phyloP scores from a whole-genome alignment of 2,888 invertebrate species.

The Cacoxenus indagator region DNA sequence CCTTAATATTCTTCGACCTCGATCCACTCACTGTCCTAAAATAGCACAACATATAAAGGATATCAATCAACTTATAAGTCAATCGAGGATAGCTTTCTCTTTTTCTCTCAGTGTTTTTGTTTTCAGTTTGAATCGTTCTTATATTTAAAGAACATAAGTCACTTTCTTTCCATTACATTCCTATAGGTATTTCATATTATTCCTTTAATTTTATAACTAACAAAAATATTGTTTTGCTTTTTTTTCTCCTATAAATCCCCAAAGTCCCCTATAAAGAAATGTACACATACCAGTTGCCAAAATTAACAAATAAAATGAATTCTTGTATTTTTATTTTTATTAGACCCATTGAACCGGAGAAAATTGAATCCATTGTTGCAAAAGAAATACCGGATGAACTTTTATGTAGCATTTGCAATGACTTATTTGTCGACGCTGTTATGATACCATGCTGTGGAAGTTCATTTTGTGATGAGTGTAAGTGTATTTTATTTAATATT shows the following conservation, averaged over 20 bases:
- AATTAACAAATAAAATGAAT: not conserved
- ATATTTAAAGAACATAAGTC: too few relatives aligned
- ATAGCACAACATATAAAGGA: too few relatives aligned
- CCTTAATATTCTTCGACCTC: too few relatives aligned
- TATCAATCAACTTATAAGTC: too few relatives aligned
- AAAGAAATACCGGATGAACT: slow-evolving; percentile 89
- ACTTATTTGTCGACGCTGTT: slow-evolving; percentile 94
- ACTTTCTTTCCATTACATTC: too few relatives aligned
- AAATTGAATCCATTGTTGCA: slow-evolving; percentile 36
- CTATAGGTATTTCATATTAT: too few relatives aligned
- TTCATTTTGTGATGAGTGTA: slow-evolving; percentile 98
- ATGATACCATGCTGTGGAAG: slow-evolving; percentile 99
- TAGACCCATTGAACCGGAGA: slow-evolving; percentile 44
- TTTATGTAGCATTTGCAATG: slow-evolving; percentile 92
- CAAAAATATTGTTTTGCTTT: not conserved
- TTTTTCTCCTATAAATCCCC: not conserved
- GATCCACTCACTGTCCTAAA: too few relatives aligned
- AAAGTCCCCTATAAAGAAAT: too few relatives aligned
- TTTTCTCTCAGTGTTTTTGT: too few relatives aligned
- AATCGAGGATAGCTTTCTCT: too few relatives aligned
- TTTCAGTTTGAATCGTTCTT: too few relatives aligned
- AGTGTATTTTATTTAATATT: slow-evolving; percentile 65
- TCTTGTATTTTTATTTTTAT: not conserved
- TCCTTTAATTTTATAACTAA: not conserved
- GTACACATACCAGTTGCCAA: too few relatives aligned